Evolutionary conservation across 1,140 invertebrate genomes (phyloP).

Genomic region (Cyclargus thomasi): DNA sequence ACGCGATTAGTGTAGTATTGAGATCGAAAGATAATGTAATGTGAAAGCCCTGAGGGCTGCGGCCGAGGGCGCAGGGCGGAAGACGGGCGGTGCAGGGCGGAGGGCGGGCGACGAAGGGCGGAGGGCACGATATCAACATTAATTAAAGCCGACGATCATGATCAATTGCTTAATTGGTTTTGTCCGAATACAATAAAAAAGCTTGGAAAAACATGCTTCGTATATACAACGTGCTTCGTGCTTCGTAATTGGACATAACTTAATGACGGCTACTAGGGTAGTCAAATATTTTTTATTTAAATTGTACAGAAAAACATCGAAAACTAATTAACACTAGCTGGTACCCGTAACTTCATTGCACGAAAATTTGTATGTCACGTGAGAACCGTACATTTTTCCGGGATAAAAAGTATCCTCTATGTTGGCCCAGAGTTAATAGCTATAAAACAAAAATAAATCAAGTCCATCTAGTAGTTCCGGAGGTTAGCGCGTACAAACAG

Average conservation of each 20-base stretch:
- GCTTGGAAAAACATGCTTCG: constrained; percentile 9
- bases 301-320: background rate
- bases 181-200: constrained; percentile 20
- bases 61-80: no score
- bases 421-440: no score
- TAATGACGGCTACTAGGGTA: background rate
- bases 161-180: constrained; percentile 21
- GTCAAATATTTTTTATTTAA: background rate
- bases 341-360: no score
- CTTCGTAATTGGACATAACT: constrained; percentile 9
- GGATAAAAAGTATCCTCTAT: no score
- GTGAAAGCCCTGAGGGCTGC: background rate
- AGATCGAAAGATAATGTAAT: constrained; percentile 33
- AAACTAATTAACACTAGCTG: no score
- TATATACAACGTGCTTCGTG: no score
- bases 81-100: background rate
- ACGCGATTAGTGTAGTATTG: constrained; percentile 32
- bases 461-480: no score
- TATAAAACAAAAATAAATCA: no score
- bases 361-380: no score
- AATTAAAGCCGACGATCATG: constrained; percentile 19
- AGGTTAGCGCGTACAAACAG: no score
- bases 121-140: constrained; percentile 17
- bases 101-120: no score
- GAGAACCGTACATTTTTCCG: no score